Base-by-base conservation (phyloP, 2,888 invertebrate species). In the Volucella bombylans region DNA sequence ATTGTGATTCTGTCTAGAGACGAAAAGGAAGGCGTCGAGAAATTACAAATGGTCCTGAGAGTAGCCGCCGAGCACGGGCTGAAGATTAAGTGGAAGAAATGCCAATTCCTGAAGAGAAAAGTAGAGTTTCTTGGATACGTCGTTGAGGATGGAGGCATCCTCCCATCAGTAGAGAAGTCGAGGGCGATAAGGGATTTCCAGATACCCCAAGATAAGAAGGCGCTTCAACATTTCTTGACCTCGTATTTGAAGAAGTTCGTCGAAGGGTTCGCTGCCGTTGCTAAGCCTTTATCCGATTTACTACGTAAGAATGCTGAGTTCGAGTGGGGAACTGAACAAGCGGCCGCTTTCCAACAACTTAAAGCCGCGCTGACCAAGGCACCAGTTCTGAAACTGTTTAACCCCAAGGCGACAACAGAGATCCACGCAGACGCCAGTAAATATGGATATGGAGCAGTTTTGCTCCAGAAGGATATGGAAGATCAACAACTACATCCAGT, bases 181-280 rank as follows among this genome's bases (percentile, higher is more conserved):
- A 18, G 15, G 41, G 87, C 87, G 0, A 87, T 89, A 2, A 41
- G 57, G n/a, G 64, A 76, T 8, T 89, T 88, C 73, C 88, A 87
- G 1, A 68, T 41, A 9, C 88, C 89, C 1, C 74, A 52, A 10
- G 86, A 80, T 52, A 67, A 86, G 3, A 87, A 88, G 43, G 73
- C 87, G 38, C 52, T 89, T 1, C 76, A 88, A 15, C 87, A 87
- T 69, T 89, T 89, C 57, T 49, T 89, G 54, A 82, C 87, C 1
- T 85, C 87, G 23, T 88, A 86, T 76, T 88, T 88, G 1, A 11
- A 2, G 47, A 47, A n/a, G 47, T 47, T 47, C n/a, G 47, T 47
- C 12, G 11, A 47, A 47, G 47, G n/a, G 12, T 47, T 47, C 2
- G 47, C 47, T 47, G 18, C 18, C 18, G 18, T 23, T 23, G 18